Percentiles rank a stretch among this genome's conserved stretches.
These are phyloP conservation scores for Paralvinella palmiformis DNA, from an alignment of 1,140 invertebrate species.

Conservation along the genomic window DNA sequence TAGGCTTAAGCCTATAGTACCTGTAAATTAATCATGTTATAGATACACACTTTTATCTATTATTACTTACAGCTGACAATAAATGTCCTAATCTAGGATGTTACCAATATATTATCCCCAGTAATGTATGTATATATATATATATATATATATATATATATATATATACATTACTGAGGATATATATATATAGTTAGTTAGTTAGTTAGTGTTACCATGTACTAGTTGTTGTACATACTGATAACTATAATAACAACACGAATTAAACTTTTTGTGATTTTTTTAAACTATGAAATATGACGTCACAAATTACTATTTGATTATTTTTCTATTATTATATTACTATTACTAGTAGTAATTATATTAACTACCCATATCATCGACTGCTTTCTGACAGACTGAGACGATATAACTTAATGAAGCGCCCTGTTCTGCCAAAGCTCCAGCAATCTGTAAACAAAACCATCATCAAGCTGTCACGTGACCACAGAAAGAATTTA, in stretches of 20 bases:
- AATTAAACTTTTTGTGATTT: too few species aligned
- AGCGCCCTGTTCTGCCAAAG: constrained; percentile 60
- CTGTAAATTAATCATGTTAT: constrained; percentile 5
- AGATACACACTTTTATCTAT: too few species aligned
- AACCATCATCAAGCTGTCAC: background rate
- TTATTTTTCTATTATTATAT: background rate
- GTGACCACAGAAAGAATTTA: background rate
- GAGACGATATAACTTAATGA: constrained; percentile 54
- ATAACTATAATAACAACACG: too few species aligned
- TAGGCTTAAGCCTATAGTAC: constrained; percentile 67
- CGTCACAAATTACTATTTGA: background rate
- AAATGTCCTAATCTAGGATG: background rate
- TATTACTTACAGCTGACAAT: background rate
- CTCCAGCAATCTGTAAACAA: constrained; percentile 61
- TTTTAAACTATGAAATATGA: background rate
- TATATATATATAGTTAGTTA: too few species aligned
- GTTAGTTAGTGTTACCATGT: too few species aligned
- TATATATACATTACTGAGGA: background rate
- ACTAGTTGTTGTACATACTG: too few species aligned
- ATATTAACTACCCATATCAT: constrained; percentile 33
- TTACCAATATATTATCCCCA: background rate
- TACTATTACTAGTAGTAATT: background rate
- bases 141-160: background rate
- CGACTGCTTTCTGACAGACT: constrained; percentile 31
- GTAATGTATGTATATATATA: background rate